Evolutionary conservation across 2,113 vertebrate genomes (phyloP), one percentile per base, ranked within the genome.

Genomic region (Dicerorhinus sumatrensis): DNA sequence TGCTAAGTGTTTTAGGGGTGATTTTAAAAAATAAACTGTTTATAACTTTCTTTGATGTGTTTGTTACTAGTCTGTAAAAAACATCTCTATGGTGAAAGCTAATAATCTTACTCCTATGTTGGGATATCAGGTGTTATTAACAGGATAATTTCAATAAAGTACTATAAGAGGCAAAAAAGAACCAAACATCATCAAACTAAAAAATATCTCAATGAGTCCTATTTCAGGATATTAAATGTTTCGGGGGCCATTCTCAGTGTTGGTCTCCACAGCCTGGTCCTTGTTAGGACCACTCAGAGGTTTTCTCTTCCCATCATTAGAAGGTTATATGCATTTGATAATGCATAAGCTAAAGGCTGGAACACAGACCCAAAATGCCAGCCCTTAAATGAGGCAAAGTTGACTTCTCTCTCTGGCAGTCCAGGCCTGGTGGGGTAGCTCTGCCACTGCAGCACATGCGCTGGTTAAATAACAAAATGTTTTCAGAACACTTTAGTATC

Each of bases 1-100:
- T 65, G 14, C 8, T 76, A 42, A 92, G 11, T 60, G 2, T 89
- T 93, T 91, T 46, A 10, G 29, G 18, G 29, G 7, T 90, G 42
- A n/a, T 79, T 95, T 89, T 11, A 5, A 72, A 93, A 90, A 96
- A 84, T 87, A 87, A 94, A 73, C 31, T 87, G 7, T 76, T 58
- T 87, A 21, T 72, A 97, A 92, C 42, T 92, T 95, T 54, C 46
- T 95, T 96, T 93, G 18, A 31, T 76, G 11, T 91, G 23, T 39
- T 54, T 73, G 14, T 79, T 83, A 90, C 65, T 9, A n/a, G 36
- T 54, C 27, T 82, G 82, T 86, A 36, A 88, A 90, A 95, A 56
- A 54, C 3, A 20, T 29, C 16, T 85, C 81, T 65, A 65, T 80
- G 31, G 8, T 76, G 39, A 94, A 96, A 92, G 33, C 17, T 97